These are phyloP conservation scores for Garra rufa DNA, from an alignment of 2,113 vertebrate species.

Conservation along the genomic window DNA sequence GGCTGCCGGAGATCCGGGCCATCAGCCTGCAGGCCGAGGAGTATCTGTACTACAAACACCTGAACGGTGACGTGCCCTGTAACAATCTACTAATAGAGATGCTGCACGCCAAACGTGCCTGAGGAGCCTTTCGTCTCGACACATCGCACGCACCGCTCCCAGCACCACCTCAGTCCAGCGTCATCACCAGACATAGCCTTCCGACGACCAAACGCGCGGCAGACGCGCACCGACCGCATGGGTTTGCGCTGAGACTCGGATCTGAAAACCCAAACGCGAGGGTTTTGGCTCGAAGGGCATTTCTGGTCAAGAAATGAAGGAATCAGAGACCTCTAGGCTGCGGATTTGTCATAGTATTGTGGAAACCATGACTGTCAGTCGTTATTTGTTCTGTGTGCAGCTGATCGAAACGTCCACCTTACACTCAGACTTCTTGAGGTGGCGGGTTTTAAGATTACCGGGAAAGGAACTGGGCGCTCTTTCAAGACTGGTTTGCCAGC, in stretches of 20 bases:
- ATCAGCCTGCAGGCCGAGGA: constrained; percentile 98
- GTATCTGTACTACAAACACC: constrained; percentile 99
- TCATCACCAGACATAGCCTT: constrained; percentile 49
- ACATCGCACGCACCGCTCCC: constrained; percentile 10
- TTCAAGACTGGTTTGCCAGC: constrained; percentile 57
- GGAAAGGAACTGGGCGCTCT: not conserved
- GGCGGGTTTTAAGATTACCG: constrained; percentile 19
- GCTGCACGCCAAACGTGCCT: constrained; percentile 97
- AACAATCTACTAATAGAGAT: constrained; percentile 99
- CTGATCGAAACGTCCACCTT: constrained; percentile 35
- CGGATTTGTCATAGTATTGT: constrained; percentile 35
- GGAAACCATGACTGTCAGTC: constrained; percentile 11
- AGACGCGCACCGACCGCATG: constrained; percentile 25
- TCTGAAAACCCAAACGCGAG: constrained; percentile 26
- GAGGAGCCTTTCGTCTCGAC: constrained; percentile 56
- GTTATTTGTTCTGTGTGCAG: constrained; percentile 46
- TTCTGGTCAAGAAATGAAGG: not conserved
- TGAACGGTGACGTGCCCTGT: constrained; percentile 98
- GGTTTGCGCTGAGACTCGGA: constrained; percentile 15
- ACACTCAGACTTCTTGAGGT: constrained; percentile 39
- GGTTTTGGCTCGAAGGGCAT: constrained; percentile 16
- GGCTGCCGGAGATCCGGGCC: constrained; percentile 94
- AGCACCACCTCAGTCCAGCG: constrained; percentile 42
- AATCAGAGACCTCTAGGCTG: constrained; percentile 38
- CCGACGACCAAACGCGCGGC: not conserved